Evolutionary conservation across 2,888 invertebrate species (phyloP).

Genomic region (Euclidia mi): DNA sequence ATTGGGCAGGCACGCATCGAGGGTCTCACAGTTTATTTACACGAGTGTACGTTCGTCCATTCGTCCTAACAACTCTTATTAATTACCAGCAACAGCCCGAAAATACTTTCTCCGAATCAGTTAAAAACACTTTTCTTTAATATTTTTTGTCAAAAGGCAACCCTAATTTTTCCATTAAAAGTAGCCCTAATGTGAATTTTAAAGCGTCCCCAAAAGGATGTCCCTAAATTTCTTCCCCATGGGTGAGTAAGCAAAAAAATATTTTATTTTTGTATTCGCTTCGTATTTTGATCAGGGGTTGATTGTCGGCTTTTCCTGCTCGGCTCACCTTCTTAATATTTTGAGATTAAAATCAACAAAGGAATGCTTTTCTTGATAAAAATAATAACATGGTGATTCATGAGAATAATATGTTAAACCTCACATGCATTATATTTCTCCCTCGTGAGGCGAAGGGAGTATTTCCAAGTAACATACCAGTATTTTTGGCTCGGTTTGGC

Average conservation of each 20-base stretch:
- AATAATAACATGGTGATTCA: background rate
- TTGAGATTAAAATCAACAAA: conserved; percentile 7
- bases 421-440: no score
- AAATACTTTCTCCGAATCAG: conserved; percentile 3
- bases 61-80: conserved; percentile 19
- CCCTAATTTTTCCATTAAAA: conserved; percentile 22
- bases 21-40: conserved; percentile 34
- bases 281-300: conserved; percentile 19
- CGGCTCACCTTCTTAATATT: background rate
- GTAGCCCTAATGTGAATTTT: conserved; percentile 31
- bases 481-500: no score
- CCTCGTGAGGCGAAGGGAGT: no score
- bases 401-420: background rate
- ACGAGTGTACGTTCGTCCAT: conserved; percentile 13
- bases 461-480: no score
- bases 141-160: conserved; percentile 10
- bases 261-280: conserved; percentile 24
- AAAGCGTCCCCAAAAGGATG: conserved; percentile 30
- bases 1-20: conserved; percentile 36
- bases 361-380: conserved; percentile 4
- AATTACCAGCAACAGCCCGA: background rate
- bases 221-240: conserved; percentile 15
- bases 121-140: conserved; percentile 4
- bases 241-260: conserved; percentile 33
- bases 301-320: background rate